phyloP scores from a whole-genome alignment of 2,797 vertebrate species.

The Gambelia wislizenii region DNA sequence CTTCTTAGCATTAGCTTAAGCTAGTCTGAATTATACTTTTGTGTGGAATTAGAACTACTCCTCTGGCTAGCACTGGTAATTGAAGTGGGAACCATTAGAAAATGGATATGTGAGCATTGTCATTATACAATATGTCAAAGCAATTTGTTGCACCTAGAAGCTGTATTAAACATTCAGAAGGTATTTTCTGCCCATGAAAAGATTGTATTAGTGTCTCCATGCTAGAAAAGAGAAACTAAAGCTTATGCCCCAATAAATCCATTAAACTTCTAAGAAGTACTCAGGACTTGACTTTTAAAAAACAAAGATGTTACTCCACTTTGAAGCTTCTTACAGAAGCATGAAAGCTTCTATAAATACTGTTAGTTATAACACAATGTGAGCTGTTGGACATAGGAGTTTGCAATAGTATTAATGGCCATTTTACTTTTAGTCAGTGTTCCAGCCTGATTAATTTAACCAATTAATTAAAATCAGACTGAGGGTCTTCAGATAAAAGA shows the following conservation, averaged over 20 bases:
- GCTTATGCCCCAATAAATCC: not conserved
- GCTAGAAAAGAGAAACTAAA: not conserved
- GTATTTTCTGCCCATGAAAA: not conserved
- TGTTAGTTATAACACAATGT: not conserved
- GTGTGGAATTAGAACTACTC: conserved; percentile 37
- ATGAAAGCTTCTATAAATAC: not conserved
- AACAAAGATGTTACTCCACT: not conserved
- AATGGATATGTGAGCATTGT: not conserved
- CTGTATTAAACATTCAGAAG: not conserved
- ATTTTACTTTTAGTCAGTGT: not conserved
- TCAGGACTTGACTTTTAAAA: not conserved
- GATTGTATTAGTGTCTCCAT: not conserved
- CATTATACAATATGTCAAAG: not conserved
- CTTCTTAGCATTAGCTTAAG: conserved; percentile 38
- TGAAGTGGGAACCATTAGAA: conserved; percentile 30
- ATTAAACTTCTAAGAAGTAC: not conserved
- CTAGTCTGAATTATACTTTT: conserved; percentile 32
- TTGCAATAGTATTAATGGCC: not conserved
- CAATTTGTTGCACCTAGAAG: not conserved
- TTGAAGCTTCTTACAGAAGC: not conserved
- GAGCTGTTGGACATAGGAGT: not conserved
- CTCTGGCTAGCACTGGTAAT: conserved; percentile 24
- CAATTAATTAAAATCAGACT: not conserved
- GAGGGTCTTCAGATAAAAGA: not conserved
- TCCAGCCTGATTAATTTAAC: not conserved